Evolutionary conservation across 2,888 invertebrate species (phyloP).

Genomic region (Epiblema foenella): DNA sequence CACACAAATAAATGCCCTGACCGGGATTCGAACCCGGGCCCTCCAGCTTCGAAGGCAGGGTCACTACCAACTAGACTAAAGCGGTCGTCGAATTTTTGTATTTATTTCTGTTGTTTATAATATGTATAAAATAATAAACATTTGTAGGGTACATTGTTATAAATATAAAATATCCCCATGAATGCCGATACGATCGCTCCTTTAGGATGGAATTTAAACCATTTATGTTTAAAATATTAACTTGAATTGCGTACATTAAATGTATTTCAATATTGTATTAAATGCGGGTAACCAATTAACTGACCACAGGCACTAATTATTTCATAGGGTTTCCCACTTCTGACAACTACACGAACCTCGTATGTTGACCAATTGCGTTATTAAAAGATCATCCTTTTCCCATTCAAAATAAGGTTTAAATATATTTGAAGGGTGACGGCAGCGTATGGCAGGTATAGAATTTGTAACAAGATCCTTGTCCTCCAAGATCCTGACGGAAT

Average conservation of each 20-base stretch:
- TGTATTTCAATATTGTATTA: slow-evolving; percentile 2
- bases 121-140: too few species aligned
- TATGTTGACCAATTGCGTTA: not conserved
- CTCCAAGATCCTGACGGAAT: too few species aligned
- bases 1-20: too few species aligned
- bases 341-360: not conserved
- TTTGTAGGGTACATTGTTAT: too few species aligned
- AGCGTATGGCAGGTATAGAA: not conserved
- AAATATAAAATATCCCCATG: too few species aligned
- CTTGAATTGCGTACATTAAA: not conserved
- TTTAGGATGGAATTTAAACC: not conserved
- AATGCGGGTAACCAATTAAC: slow-evolving; percentile 12
- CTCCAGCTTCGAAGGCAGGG: too few species aligned
- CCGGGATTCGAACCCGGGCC: too few species aligned
- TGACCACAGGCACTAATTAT: slow-evolving; percentile 29
- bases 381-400: not conserved
- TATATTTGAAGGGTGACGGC: not conserved
- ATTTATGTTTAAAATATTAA: not conserved
- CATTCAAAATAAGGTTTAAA: not conserved
- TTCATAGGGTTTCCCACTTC: slow-evolving; percentile 34
- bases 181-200: not conserved
- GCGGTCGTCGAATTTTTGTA: too few species aligned
- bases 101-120: too few species aligned
- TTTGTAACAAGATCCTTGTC: slow-evolving; percentile 20
- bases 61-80: too few species aligned